Base-by-base conservation (phyloP, 2,888 invertebrate genomes). In the Scaeva pyrastri region DNA sequence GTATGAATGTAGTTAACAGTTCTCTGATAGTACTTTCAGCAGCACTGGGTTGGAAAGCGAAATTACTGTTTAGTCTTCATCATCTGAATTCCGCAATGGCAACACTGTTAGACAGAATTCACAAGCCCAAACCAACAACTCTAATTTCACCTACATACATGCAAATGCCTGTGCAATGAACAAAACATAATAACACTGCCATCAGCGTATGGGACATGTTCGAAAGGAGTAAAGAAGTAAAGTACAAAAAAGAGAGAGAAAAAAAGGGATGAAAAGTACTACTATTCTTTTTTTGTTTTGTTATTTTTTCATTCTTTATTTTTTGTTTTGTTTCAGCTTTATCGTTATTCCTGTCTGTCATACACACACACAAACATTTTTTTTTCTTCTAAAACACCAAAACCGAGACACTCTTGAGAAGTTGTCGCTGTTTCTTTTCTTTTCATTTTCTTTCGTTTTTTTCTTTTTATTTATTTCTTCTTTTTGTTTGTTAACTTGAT, bases 141-240 rank as follows among this genome's bases (percentile, higher is more conserved):
- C 70, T 26, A 21, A 48, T 62, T 70, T 79, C 62, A 56, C 74
- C 64, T 55, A 74, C 64, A 71, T 81, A 70, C 66, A 78, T 60
- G 21, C 60, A 45, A 45, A 50, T 79, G 70, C 62, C 70, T 39
- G 76, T 81, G 80, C 71, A 79, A 84, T 79, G 64, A 84, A 84
- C 84, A 55, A 58, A 84, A 79, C 75, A 70, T 79, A 79, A 84
- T 84, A 56, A 58, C 12, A 4, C 21, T 58, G 70, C 31, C 62
- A 68, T 41, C n/a, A n/a, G n/a, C n/a, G 14, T 26, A 4, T 31
- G 7, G 14, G 6, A 41, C 41, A 41, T 60, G 36, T 21, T 60
- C 8, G 7, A 21, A 60, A 39, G 12, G 52, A 26, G 45, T 45
- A 39, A 73, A 19, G 48, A 78, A 45, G 16, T 36, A 52, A 74